Evolutionary conservation across 2,888 invertebrate genomes (phyloP), one percentile per base, ranked within the genome.

Genomic region (Cabera pusaria): DNA sequence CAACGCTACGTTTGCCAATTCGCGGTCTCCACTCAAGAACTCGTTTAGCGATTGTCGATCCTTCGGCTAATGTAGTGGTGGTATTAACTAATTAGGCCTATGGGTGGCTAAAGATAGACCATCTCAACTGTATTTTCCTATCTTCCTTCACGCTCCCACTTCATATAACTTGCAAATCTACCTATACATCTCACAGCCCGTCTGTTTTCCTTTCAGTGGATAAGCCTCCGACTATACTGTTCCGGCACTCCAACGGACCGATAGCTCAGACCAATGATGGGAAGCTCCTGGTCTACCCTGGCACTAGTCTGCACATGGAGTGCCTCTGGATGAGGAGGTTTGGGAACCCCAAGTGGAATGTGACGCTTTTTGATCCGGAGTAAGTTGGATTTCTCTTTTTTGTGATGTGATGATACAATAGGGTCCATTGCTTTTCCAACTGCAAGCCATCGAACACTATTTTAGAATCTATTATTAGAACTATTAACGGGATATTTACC

Each of bases 201-300:
- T 16, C 21, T 10, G 8, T 25, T 14, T 45, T 53, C 29, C 10
- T 70, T 62, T 26, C 70, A 94, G 94, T 96, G 93, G 95, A 95
- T 65, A 95, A 95, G 69, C 93, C 95, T 0, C 96, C 96, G 0
- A 96, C 96, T 0, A 94, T 96, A 49, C 80, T 96, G 26, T 96
- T 96, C 73, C 90, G 96, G 0, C 94, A 96, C 68, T 93, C 94
- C 41, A 89, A 93, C 20, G 96, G 96, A 0, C 96, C 96, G 0
- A 96, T 96, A 34, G 95, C 96, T 0, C 96, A 96, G 77, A 95
- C 94, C 24, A 96, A 95, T 54, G 95, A 96, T 59, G 96, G 96
- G 1, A 94, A 94, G 52, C 86, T 96, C 26, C 93, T 96, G 39
- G 95, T 96, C 0, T 96, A 95, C 75, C 96, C 96, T 0, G 96